phyloP scores from a whole-genome alignment of 1,140 invertebrate species.

The Euura saliciscinereae region DNA sequence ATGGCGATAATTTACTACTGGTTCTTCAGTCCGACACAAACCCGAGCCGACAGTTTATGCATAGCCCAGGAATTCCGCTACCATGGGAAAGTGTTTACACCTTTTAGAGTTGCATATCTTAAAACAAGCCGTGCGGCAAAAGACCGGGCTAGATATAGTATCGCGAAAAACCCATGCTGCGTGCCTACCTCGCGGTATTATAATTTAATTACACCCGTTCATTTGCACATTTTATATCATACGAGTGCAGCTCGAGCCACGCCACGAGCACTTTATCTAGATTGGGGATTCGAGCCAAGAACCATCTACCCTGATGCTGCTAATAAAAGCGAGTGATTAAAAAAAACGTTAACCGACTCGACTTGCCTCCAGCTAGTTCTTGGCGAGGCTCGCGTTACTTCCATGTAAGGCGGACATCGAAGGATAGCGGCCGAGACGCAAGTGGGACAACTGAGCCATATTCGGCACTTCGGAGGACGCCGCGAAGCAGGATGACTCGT shows the following conservation, averaged over 20 bases:
- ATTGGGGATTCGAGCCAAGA: no score
- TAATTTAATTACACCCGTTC: conserved; percentile 1
- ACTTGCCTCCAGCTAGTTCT: background rate
- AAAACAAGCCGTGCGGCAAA: conserved; percentile 23
- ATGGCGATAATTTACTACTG: conserved; percentile 52
- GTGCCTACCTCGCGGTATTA: background rate
- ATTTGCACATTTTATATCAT: background rate
- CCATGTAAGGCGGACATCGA: conserved; percentile 44
- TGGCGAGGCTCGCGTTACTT: conserved; percentile 17
- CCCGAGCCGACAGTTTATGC: conserved; percentile 39
- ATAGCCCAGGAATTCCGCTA: conserved; percentile 38
- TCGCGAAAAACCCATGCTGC: background rate
- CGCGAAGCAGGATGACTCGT: conserved; percentile 21
- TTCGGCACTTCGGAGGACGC: conserved; percentile 42
- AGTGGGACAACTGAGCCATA: conserved; percentile 48
- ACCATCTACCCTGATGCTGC: no score
- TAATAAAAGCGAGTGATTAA: no score
- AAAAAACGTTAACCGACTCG: background rate
- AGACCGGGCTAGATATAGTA: background rate
- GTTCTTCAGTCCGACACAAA: conserved; percentile 30
- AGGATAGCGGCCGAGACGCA: conserved; percentile 45
- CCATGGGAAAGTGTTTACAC: conserved; percentile 37
- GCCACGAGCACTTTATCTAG: no score
- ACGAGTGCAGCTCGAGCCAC: background rate
- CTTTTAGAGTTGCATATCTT: conserved; percentile 27